Conservation (phyloP, 2,888 invertebrate species). For the Cerastis leucographa region DNA sequence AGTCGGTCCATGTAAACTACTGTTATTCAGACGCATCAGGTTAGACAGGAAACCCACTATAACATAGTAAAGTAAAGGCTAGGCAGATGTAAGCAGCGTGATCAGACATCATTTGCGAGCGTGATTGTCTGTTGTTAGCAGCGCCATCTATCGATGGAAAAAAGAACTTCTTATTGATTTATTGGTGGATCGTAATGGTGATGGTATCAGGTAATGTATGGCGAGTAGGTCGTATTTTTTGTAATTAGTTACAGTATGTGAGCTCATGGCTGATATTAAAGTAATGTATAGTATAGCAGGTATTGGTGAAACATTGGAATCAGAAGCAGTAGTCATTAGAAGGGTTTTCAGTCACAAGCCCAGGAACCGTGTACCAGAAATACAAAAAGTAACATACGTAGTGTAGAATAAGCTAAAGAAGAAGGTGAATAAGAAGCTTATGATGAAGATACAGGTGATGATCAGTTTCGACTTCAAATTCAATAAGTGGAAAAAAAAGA, state of each 20-base stretch:
- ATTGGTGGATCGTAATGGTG: slow-evolving; percentile 9
- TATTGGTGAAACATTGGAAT: not conserved
- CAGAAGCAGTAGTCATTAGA: not conserved
- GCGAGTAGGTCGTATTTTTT: too few species aligned
- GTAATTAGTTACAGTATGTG: too few species aligned
- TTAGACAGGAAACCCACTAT: too few species aligned
- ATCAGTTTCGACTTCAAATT: not conserved
- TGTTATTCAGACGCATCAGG: too few species aligned
- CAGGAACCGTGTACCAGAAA: not conserved
- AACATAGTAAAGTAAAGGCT: too few species aligned
- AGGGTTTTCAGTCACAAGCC: not conserved
- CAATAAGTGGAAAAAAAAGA: not conserved
- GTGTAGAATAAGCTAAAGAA: not conserved
- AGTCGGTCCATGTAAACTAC: too few species aligned
- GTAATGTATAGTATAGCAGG: too few species aligned
- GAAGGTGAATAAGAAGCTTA: not conserved
- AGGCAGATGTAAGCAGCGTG: slow-evolving; percentile 74
- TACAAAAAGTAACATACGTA: not conserved
- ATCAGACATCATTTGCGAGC: slow-evolving; percentile 71
- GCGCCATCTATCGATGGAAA: slow-evolving; percentile 60
- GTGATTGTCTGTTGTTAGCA: slow-evolving; percentile 48
- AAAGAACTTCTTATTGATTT: not conserved
- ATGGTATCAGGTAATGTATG: slow-evolving; percentile 8
- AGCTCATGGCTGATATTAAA: not conserved
- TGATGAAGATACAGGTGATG: not conserved